A percentile compares a stretch with the other conserved stretches of the same genome.
phyloP scores from a whole-genome alignment of 2,888 invertebrate genomes.

The Agonum fuliginosum region DNA sequence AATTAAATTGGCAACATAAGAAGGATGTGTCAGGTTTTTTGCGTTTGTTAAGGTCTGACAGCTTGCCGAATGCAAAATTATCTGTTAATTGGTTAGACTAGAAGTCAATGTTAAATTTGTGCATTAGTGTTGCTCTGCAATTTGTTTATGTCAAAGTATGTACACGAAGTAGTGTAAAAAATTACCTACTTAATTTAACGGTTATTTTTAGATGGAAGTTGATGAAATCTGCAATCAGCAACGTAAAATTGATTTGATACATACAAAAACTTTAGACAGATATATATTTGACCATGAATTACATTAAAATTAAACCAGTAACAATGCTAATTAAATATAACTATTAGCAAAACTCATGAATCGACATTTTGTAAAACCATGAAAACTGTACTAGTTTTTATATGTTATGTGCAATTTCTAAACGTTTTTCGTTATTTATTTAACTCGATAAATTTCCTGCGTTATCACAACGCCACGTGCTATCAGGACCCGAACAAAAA shows the following conservation, averaged over 20 bases:
- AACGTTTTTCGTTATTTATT: too few relatives aligned
- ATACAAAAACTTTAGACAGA: neutral
- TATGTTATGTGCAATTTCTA: too few relatives aligned
- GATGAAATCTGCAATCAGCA: slow-evolving; percentile 25
- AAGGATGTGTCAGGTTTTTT: slow-evolving; percentile 8
- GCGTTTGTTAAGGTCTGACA: neutral
- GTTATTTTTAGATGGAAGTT: slow-evolving; percentile 26
- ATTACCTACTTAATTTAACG: slow-evolving; percentile 32
- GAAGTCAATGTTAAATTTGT: slow-evolving; percentile 32
- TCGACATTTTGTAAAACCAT: too few relatives aligned
- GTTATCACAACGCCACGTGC: slow-evolving; percentile 22
- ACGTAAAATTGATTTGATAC: slow-evolving; percentile 38
- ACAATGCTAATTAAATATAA: too few relatives aligned
- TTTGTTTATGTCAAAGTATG: slow-evolving; percentile 27
- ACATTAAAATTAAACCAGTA: too few relatives aligned
- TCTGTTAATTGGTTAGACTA: slow-evolving; percentile 21
- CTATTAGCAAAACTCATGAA: too few relatives aligned
- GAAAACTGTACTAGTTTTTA: too few relatives aligned
- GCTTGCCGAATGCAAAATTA: neutral
- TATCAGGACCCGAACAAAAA: slow-evolving; percentile 22
- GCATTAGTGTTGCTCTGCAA: slow-evolving; percentile 5
- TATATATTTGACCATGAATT: too few relatives aligned
- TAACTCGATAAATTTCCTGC: slow-evolving; percentile 6
- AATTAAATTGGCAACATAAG: neutral
- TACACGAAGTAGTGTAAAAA: slow-evolving; percentile 21